phyloP scores from a whole-genome alignment of 2,797 vertebrate genomes.

The Centropyge bicolor region DNA sequence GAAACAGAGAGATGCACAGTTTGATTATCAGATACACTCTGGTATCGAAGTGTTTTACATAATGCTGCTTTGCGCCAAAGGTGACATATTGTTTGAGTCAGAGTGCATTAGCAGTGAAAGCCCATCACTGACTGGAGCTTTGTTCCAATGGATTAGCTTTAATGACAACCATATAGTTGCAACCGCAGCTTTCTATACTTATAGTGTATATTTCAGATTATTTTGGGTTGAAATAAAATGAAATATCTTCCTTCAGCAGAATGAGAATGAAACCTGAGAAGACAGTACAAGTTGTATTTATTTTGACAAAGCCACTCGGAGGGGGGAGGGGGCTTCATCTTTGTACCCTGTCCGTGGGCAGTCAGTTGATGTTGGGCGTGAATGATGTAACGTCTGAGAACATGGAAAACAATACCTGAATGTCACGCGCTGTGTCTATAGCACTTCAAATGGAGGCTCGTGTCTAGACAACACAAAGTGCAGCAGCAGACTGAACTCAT shows the following conservation, averaged over 20 bases:
- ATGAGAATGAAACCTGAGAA: constrained; percentile 47
- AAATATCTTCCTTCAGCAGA: constrained; percentile 24
- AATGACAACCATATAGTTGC: constrained; percentile 24
- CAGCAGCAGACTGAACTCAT: constrained; percentile 54
- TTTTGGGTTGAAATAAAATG: constrained; percentile 27
- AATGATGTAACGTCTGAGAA: constrained; percentile 75
- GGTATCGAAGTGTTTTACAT: constrained; percentile 55
- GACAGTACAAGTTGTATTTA: constrained; percentile 38
- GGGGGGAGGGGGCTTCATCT: constrained; percentile 41
- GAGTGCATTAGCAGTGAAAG: constrained; percentile 45
- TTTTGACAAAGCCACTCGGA: constrained; percentile 42
- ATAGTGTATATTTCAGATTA: constrained; percentile 8
- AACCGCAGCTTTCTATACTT: constrained; percentile 23
- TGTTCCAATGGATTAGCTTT: constrained; percentile 42
- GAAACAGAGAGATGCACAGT: constrained; percentile 48
- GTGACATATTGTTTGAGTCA: constrained; percentile 66
- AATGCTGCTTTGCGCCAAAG: constrained; percentile 61
- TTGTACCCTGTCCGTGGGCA: constrained; percentile 31
- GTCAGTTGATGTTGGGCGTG: constrained; percentile 49
- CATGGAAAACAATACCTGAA: constrained; percentile 71
- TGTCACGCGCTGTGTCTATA: constrained; percentile 49
- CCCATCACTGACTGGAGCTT: constrained; percentile 31
- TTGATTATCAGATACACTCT: constrained; percentile 57
- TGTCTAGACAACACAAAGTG: constrained; percentile 57
- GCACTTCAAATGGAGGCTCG: constrained; percentile 30